Percentiles rank a stretch among this genome's conserved stretches.
These are phyloP conservation scores for Rhizoglyphus robini DNA, from an alignment of 1,140 invertebrate species.

Conservation along the genomic window DNA sequence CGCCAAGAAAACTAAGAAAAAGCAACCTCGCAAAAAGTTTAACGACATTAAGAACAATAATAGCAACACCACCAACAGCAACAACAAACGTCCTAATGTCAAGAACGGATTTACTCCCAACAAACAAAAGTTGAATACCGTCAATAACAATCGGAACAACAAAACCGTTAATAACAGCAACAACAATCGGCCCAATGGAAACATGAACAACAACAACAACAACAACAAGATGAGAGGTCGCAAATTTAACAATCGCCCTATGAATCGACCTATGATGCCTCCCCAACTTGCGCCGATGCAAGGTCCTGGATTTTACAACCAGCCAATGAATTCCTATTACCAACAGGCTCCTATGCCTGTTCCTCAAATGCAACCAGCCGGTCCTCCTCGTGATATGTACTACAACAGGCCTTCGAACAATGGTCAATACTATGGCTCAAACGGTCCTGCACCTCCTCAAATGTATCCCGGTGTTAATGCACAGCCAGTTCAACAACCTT, in stretches of 20 bases:
- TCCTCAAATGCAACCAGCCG: not conserved
- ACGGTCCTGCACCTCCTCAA: not conserved
- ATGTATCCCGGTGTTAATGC: not conserved
- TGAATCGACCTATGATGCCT: not conserved
- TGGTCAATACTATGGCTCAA: conserved; percentile 3
- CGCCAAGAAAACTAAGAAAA: conserved; percentile 11
- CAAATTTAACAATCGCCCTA: not conserved
- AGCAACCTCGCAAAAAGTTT: not conserved
- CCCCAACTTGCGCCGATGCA: not conserved
- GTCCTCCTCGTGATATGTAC: not conserved
- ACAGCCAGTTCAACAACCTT: not conserved
- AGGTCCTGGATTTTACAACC: not conserved
- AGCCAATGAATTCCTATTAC: not conserved
- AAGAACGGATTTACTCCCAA: no score
- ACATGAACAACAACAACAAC: not conserved
- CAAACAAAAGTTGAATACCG: not conserved
- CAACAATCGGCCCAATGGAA: not conserved
- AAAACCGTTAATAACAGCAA: not conserved
- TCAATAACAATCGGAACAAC: not conserved
- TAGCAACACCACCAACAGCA: not conserved
- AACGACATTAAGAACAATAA: not conserved
- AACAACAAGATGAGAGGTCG: not conserved
- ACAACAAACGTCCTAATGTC: not conserved
- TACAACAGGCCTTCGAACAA: not conserved
- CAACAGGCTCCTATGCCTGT: not conserved